phyloP scores from a whole-genome alignment of 1,140 invertebrate genomes.

The Drosophila takahashii region DNA sequence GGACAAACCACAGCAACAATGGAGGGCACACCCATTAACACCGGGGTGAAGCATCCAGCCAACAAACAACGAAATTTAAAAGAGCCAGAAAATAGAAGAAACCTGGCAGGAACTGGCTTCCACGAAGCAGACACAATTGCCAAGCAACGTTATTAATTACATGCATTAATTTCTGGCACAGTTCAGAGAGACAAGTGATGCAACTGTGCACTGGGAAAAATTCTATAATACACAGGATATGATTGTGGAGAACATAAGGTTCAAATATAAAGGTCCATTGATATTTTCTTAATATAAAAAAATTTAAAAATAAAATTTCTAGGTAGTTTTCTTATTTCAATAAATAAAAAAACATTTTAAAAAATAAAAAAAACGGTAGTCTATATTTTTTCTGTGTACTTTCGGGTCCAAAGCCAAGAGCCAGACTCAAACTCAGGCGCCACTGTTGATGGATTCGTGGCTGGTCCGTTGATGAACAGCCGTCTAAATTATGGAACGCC shows the following conservation, averaged over 20 bases:
- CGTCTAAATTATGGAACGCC: constrained; percentile 80
- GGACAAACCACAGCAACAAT: constrained; percentile 63
- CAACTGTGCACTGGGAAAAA: constrained; percentile 41
- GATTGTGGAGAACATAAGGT: no score
- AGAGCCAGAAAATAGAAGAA: constrained; percentile 21
- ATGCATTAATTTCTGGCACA: constrained; percentile 78
- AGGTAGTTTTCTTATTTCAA: no score
- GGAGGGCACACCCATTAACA: constrained; percentile 76
- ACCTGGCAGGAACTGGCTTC: constrained; percentile 50
- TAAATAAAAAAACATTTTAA: background rate
- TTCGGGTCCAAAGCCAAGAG: constrained; percentile 21
- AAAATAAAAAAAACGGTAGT: no score
- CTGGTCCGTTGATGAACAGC: constrained; percentile 73
- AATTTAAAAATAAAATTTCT: no score
- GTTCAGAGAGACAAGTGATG: constrained; percentile 70
- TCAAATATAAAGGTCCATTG: no score
- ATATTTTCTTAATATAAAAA: no score
- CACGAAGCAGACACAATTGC: constrained; percentile 63
- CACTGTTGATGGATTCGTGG: constrained; percentile 83
- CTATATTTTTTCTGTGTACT: constrained; percentile 1
- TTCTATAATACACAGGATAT: background rate
- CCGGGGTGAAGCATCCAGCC: constrained; percentile 61
- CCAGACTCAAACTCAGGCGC: constrained; percentile 65
- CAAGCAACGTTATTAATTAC: constrained; percentile 77
- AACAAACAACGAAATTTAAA: constrained; percentile 19